Base-by-base conservation (phyloP, 2,888 invertebrate genomes). In the Thera obeliscata region DNA sequence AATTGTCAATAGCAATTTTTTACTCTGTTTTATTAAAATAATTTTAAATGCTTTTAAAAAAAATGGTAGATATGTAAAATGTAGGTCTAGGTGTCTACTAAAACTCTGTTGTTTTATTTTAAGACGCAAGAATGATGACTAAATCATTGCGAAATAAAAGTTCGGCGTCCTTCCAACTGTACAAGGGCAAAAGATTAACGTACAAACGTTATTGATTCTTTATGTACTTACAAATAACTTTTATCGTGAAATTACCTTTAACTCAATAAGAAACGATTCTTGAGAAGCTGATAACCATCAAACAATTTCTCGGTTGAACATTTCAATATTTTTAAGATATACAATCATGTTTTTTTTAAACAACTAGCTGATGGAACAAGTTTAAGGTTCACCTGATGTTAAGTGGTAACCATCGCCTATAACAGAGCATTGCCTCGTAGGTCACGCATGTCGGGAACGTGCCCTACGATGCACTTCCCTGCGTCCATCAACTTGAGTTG, bases 1-100 rank as follows among this genome's bases (percentile, higher is more conserved):
- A 22, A 22, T 22, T 22, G 22, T 22, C 22, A 36, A n/a, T 61
- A 54, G 48, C 46, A 62, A 22, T 62, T 35, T 50, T 59, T 58
- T 38, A 49, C 11, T 41, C 3, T 50, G 48, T 61, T 61, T 46
- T 50, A 56, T 48, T 46, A 7, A n/a, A 41, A 52, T 12, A 54
- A 36, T 46, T 54, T 58, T 59, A 59, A 59, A 41, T 3, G 54
- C 22, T 60, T 61, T 50, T 41, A 9, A 22, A 50, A 50, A 8
- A 22, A 22, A 38, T 60, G 8, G 9, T 59, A 50, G 57, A n/a
- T 35, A 22, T 22, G 22, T 22, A 22, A 1, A 22, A 22, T 22
- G 22, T 22, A 22, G 22, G 22, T 38, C 38, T 38, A 38, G 12
- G 33, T 33, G 46, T 22, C 0, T 43, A 33, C 12, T 35, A 55